Evolutionary conservation across 1,140 invertebrate genomes (phyloP), one percentile per base, ranked within the genome.

Genomic region (Meteorus sp.): DNA sequence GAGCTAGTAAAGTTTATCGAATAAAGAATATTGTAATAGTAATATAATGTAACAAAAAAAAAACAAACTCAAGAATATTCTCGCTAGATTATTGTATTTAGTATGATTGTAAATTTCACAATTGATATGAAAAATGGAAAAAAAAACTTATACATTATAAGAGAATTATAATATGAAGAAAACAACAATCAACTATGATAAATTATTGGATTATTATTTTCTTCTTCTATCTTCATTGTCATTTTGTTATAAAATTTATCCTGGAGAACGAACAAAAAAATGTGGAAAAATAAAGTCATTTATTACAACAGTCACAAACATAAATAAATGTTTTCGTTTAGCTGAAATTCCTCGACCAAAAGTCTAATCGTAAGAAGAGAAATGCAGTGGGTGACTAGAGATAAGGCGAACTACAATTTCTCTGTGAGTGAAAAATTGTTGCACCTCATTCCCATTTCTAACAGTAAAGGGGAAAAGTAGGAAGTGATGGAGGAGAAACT

Each of bases 1-100:
- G 56, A 51, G 56, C 56, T 58, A 58, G 56, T 58, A 58, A 58
- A 51, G 23, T 51, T 50, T 48, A 56, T 56, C 17, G 20, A 45
- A 45, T 15, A 33, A 37, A 17, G 27, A 48, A 37, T 47, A 48
- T 25, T 48, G 20, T 56, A 47, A 48, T 23, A 15, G 48, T 52
- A 37, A 23, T 31, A 7, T 48, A 51, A 39, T 39, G 25, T 9
- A 27, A 50, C 8, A 6, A 20, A 44, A 13, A 31, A 8, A 43
- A 43, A 43, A 43, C 9, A 17, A 3, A 20, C 41, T 20, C 22
- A 9, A 9, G 7, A 52, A 35, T n/a, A 39, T 39, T 39, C 3
- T 39, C 35, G 35, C 35, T 39, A 39, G 11, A 39, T 15, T n/a
- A 39, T n/a, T n/a, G 22, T 35, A 56, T 56, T 31, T 56, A 41